A percentile compares a stretch with the other conserved stretches of the same genome.
These are phyloP conservation scores for Symphodus melops DNA, from an alignment of 2,113 vertebrate genomes.

Conservation along the genomic window DNA sequence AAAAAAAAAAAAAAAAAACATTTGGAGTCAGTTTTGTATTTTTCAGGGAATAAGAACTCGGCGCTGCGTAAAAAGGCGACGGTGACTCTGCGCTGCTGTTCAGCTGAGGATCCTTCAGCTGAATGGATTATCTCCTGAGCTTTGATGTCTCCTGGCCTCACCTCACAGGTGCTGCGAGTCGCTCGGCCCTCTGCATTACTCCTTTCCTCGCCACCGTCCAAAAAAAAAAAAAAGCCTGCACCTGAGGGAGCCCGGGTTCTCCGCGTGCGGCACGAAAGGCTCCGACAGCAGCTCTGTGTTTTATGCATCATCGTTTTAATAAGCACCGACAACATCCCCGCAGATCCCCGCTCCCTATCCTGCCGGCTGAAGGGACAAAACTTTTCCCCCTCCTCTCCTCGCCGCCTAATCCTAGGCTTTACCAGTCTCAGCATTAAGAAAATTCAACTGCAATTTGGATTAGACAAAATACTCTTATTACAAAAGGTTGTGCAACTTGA, in stretches of 20 bases:
- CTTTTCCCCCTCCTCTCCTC: slow-evolving; percentile 81
- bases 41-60: slow-evolving; percentile 32
- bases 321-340: slow-evolving; percentile 81
- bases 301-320: slow-evolving; percentile 84
- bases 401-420: slow-evolving; percentile 89
- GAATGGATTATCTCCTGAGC: slow-evolving; percentile 75
- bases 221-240: slow-evolving; percentile 47
- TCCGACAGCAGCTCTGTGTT: slow-evolving; percentile 70
- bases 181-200: slow-evolving; percentile 61
- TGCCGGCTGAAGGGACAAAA: slow-evolving; percentile 81
- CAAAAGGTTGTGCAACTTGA: slow-evolving; percentile 87
- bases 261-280: slow-evolving; percentile 46
- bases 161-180: slow-evolving; percentile 78
- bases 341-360: slow-evolving; percentile 78
- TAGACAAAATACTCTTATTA: slow-evolving; percentile 92
- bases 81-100: slow-evolving; percentile 46
- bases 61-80: slow-evolving; percentile 52
- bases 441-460: slow-evolving; percentile 92
- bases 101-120: slow-evolving; percentile 63
- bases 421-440: slow-evolving; percentile 90
- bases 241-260: slow-evolving; percentile 66
- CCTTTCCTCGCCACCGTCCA: slow-evolving; percentile 46
- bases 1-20: slow-evolving; percentile 35
- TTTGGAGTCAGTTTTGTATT: slow-evolving; percentile 24
- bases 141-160: slow-evolving; percentile 78